Base-by-base conservation (phyloP, 1,140 invertebrate genomes). In the Lepidurus couesii region DNA sequence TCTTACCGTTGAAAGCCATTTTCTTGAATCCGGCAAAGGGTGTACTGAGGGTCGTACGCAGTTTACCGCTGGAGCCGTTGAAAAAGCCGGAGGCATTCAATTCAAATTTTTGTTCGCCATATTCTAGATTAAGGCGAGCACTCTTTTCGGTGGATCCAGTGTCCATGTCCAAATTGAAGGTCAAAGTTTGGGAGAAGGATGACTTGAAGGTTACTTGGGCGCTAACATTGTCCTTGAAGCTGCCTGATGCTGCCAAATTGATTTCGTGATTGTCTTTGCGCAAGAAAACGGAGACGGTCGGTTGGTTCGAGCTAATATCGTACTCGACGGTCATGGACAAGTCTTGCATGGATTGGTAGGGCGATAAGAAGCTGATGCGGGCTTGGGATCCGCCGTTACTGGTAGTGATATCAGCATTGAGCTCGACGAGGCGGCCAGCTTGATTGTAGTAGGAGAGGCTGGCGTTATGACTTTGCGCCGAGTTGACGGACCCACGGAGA, bases 81-180 rank as follows among this genome's bases (percentile, higher is more conserved):
- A 34, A 44, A 13, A 45, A 34, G 21, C 53, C 47, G 5, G 42
- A n/a, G 13, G 16, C 53, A 26, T 73, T 74, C 10, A 80, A 7
- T 75, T 80, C 79, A 42, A 80, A 44, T 13, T 80, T 76, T 44
- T 77, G 53, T n/a, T 77, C 65, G 21, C 76, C 79, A 24, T 73
- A 80, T 42, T 77, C 79, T 10, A 77, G 4, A 0, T 21, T 74
- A 7, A 77, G n/a, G 8, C 53, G 73, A 16, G 42, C 76, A 10
- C 16, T 77, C 44, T 77, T 80, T 11, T 75, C 73, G 0, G n/a
- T 44, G 7, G 26, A 45, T 7, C 1, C n/a, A 9, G 44, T 21
- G 16, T 34, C 45, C 9, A 75, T 11, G 16, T 80, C 77, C n/a
- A 78, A 13, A 42, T 43, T 73, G 11, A 78, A 8, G 1, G n/a